Conservation (phyloP, 2,797 vertebrate genomes). For the Columba guinea region DNA sequence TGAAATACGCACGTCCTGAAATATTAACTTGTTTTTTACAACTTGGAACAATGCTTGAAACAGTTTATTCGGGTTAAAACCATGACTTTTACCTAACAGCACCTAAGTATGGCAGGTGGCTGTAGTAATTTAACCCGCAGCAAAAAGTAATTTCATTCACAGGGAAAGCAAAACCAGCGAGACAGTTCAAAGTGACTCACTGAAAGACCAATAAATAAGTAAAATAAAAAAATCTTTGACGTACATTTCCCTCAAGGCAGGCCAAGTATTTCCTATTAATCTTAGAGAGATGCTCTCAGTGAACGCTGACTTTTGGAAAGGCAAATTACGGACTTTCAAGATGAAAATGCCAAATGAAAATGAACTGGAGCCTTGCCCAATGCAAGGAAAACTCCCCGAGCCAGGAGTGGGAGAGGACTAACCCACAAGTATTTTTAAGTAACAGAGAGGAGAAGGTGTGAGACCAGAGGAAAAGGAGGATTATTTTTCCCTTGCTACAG, state of each 20-base stretch:
- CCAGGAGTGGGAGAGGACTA: neutral
- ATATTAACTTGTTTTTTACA: neutral
- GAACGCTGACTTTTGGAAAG: neutral
- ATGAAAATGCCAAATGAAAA: constrained; percentile 31
- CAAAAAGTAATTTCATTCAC: neutral
- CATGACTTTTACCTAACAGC: neutral
- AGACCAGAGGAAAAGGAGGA: neutral
- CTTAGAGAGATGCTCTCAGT: neutral
- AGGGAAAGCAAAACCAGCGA: neutral
- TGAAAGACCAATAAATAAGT: constrained; percentile 15
- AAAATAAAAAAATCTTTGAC: neutral
- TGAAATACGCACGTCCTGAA: neutral
- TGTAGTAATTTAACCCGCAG: neutral
- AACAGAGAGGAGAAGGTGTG: neutral
- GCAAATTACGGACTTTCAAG: neutral
- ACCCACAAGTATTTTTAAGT: neutral
- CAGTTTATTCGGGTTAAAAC: neutral
- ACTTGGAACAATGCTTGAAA: neutral
- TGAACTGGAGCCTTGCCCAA: neutral
- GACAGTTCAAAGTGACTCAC: neutral
- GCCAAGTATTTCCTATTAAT: constrained; percentile 17
- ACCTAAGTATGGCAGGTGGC: neutral
- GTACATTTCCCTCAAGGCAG: neutral
- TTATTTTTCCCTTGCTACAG: neutral
- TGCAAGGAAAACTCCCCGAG: neutral